These are phyloP conservation scores for Bothrops jararaca DNA, from an alignment of 2,113 vertebrate species.

Conservation along the genomic window DNA sequence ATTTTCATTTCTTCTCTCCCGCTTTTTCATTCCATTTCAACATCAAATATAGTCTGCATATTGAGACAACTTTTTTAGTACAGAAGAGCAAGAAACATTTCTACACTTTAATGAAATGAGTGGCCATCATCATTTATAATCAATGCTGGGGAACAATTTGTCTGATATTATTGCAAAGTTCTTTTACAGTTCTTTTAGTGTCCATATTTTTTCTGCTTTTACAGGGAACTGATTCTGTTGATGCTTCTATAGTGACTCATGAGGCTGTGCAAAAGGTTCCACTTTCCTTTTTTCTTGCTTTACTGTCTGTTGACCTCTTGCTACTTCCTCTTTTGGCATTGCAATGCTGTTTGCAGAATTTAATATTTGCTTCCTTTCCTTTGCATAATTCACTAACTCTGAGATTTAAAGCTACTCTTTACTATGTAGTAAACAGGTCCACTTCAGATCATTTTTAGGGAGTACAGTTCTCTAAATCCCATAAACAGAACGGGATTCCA, in stretches of 20 bases:
- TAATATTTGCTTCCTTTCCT: not conserved
- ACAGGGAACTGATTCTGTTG: constrained; percentile 71
- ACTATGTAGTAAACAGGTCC: not conserved
- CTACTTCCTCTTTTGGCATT: constrained; percentile 27
- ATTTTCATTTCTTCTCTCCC: constrained; percentile 29
- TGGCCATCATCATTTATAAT: not conserved
- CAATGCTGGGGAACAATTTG: constrained; percentile 24
- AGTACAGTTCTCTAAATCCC: not conserved
- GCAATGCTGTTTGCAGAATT: not conserved
- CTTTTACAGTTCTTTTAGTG: constrained; percentile 33
- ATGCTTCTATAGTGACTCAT: constrained; percentile 69
- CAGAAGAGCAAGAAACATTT: constrained; percentile 4
- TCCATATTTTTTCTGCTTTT: constrained; percentile 69
- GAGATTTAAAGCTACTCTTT: not conserved
- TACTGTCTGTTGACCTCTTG: not conserved
- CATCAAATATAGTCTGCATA: constrained; percentile 30
- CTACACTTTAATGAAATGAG: not conserved
- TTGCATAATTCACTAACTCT: not conserved
- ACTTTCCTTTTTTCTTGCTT: constrained; percentile 42
- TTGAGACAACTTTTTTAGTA: constrained; percentile 30
- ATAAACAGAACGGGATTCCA: not conserved
- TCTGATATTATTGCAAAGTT: not conserved
- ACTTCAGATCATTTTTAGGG: not conserved
- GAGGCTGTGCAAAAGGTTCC: constrained; percentile 76
- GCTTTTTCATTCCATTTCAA: constrained; percentile 34